Base-by-base conservation (phyloP, 2,888 invertebrate species). In the Agapostemon virescens region DNA sequence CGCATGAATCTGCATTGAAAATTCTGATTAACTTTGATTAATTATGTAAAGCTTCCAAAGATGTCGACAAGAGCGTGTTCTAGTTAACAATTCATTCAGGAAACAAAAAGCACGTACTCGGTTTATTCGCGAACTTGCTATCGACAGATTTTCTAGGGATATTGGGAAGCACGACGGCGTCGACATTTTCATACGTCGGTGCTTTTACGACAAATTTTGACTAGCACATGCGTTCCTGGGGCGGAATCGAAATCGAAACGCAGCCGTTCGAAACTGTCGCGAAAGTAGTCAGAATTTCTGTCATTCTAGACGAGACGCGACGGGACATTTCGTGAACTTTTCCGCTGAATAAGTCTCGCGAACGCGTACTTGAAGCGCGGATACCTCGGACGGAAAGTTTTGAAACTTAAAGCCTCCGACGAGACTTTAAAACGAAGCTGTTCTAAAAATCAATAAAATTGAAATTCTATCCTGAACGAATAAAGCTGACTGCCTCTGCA, bases 271-370 rank as follows among this genome's bases (percentile, higher is more conserved):
- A 58, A 61, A 33, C 61, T 33, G 30, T 15, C 61, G 61, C 33
- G 61, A 33, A 61, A 61, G 61, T 33, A 33, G 33, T 4, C 61
- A 7, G 61, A 61, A 61, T 61, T 11, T 20, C 20, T 33, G 33
- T 33, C 11, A 33, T 33, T 61, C 20, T 30, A 11, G 61, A 7
- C 61, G 33, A 30, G 30, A 58, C 15, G 26, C 15, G 13, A 9
- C 30, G 61, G 55, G 55, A 55, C 26, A 55, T 33, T 61, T 61
- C 61, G 30, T n/a, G 33, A 20, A 33, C 20, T 61, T 61, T 61
- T 61, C 33, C 61, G 61, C 33, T 61, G 61, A 33, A 61, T 20
- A 61, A 61, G 30, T 33, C 58, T 33, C 33, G 9, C 33, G 33
- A 20, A 30, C 30, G 58, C 9, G 33, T 17, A 20, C 33, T 30